A percentile compares a stretch with the other conserved stretches of the same genome.
phyloP scores from a whole-genome alignment of 1,140 invertebrate species.

The Metaphire vulgaris region DNA sequence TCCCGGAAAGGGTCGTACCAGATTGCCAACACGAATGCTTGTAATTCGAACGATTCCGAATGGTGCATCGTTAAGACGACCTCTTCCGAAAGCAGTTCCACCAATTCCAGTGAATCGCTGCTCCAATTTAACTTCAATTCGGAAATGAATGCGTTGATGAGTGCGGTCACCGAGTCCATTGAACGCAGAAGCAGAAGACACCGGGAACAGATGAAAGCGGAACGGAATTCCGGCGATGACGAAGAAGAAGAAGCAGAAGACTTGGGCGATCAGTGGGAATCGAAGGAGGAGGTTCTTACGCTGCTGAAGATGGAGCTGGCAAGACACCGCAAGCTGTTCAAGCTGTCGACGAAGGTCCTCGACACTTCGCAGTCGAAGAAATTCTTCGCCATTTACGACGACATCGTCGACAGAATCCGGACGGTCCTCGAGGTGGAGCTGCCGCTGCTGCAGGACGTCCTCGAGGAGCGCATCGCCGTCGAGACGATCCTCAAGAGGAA shows the following conservation, averaged over 20 bases:
- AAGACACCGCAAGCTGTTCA: constrained; percentile 16
- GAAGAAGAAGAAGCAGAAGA: too few relatives aligned
- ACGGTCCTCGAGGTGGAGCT: constrained; percentile 18
- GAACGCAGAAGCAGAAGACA: too few relatives aligned
- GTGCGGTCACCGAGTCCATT: too few relatives aligned
- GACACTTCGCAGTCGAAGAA: constrained; percentile 22
- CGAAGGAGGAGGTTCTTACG: not conserved
- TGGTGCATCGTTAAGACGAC: not conserved
- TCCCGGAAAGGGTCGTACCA: not conserved
- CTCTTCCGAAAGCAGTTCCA: not conserved
- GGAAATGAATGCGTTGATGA: too few relatives aligned
- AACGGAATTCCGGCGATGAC: too few relatives aligned
- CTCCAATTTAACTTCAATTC: not conserved
- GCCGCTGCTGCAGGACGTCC: not conserved
- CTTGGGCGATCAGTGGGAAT: not conserved
- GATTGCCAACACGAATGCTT: too few relatives aligned
- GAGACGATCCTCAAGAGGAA: not conserved
- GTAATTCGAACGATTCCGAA: not conserved
- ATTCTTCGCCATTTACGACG: constrained; percentile 13
- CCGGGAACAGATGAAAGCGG: too few relatives aligned
- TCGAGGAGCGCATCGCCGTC: not conserved
- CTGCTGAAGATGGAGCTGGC: not conserved
- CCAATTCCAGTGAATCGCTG: not conserved
- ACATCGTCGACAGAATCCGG: constrained; percentile 5
- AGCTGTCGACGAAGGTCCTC: constrained; percentile 11